Evolutionary conservation across 2,797 vertebrate genomes (phyloP).

Genomic region (Vultur gryphus): DNA sequence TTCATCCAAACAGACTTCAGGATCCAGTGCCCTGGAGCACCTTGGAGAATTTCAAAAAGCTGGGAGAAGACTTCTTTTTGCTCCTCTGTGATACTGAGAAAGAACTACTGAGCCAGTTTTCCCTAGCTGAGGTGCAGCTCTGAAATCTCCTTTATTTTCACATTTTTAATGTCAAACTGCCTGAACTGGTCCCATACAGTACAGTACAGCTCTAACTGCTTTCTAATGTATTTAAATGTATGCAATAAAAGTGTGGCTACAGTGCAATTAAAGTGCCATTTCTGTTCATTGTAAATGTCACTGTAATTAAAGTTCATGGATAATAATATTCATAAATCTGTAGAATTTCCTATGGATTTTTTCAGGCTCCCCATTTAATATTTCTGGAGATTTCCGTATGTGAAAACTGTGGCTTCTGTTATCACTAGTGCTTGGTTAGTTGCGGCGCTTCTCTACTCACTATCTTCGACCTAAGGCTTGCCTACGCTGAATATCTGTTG

Average conservation of each 20-base stretch:
- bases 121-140: background rate
- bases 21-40: background rate
- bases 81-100: background rate
- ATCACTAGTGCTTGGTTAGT: background rate
- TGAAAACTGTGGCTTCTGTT: slow-evolving; percentile 1
- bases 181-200: slow-evolving; percentile 51
- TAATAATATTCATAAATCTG: slow-evolving; percentile 71
- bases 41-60: background rate
- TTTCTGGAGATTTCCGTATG: slow-evolving; percentile 30
- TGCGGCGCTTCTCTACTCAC: background rate
- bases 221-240: slow-evolving; percentile 76
- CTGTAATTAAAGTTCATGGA: slow-evolving; percentile 71
- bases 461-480: background rate
- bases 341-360: slow-evolving; percentile 54
- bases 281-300: slow-evolving; percentile 76
- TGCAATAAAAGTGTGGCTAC: slow-evolving; percentile 67
- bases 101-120: background rate
- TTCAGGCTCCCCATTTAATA: slow-evolving; percentile 44
- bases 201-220: slow-evolving; percentile 43
- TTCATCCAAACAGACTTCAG: background rate
- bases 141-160: slow-evolving; percentile 19
- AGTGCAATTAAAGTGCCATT: slow-evolving; percentile 72
- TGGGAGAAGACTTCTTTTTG: background rate
- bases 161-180: slow-evolving; percentile 33
- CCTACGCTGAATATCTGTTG: background rate